These are phyloP conservation scores for Xiphias gladius DNA, from an alignment of 2,113 vertebrate species.

Conservation along the genomic window DNA sequence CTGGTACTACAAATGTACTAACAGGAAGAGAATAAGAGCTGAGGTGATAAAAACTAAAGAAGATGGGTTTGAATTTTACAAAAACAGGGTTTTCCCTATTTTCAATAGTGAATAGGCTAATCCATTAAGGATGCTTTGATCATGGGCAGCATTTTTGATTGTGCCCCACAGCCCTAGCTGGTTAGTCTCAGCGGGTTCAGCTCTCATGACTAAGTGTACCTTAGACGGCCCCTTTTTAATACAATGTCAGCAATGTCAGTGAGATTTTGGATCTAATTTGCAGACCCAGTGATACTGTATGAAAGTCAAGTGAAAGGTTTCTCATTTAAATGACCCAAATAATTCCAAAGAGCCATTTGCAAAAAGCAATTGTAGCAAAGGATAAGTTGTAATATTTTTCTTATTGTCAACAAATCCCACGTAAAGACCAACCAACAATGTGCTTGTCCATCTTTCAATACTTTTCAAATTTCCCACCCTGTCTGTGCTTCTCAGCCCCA, in stretches of 20 bases:
- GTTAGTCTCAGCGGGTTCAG: background rate
- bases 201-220: background rate
- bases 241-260: background rate
- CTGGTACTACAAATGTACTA: background rate
- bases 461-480: background rate
- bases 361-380: background rate
- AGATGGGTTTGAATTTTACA: background rate
- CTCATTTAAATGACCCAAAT: background rate
- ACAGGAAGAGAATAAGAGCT: slow-evolving; percentile 39
- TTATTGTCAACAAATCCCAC: background rate
- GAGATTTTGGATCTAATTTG: background rate
- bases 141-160: background rate
- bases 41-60: slow-evolving; percentile 48
- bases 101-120: background rate
- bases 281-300: background rate
- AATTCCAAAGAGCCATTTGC: background rate
- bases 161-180: background rate
- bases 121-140: background rate
- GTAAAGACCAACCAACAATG: too few relatives aligned
- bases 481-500: background rate
- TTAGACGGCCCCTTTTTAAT: background rate
- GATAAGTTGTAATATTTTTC: background rate
- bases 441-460: background rate
- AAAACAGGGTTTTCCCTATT: too few relatives aligned
- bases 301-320: too few relatives aligned